Base-by-base conservation (phyloP, 2,888 invertebrate species). In the Tuta absoluta region DNA sequence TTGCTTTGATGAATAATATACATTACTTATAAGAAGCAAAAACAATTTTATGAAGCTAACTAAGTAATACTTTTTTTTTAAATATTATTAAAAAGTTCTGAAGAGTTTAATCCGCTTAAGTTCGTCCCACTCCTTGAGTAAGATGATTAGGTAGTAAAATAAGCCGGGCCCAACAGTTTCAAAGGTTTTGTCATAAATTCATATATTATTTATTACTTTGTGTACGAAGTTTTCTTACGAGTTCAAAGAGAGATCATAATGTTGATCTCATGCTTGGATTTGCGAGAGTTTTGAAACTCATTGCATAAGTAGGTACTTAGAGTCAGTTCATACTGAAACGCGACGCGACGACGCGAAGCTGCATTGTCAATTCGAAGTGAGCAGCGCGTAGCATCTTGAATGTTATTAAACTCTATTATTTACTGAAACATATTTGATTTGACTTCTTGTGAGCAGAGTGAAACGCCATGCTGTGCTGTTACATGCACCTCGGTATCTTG, bases 171-270 rank as follows among this genome's bases (percentile, higher is more conserved):
- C 45, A 45, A 45, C 3, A 45, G n/a, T 45, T 45, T 45, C 45
- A 45, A 45, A 45, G 45, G 17, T n/a, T 45, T 45, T 45, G 17
- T 45, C 45, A 45, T 45, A 45, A 45, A 45, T 45, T 45, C 45
- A 45, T 45, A 45, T 45, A 45, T 45, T 45, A 45, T 45, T 45
- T 45, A 45, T 45, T 45, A 45, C 45, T 45, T 45, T 45, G 17
- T 45, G 45, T 45, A 45, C 45, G n/a, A 45, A 45, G 45, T 45
- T 45, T 45, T 45, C 45, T 45, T 45, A 4, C 45, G 45, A 45
- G 45, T 45, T 45, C n/a, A n/a, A 45, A 45, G 17, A 45, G n/a
- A 45, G 45, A 45, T 45, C 45, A n/a, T 45, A 45, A 45, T 45
- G 45, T 45, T 45, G 45, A 45, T 45, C 45, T 45, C 45, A 17